Evolutionary conservation across 2,888 invertebrate species (phyloP), one percentile per base, ranked within the genome.

Genomic region (Sabellastarte sp.): DNA sequence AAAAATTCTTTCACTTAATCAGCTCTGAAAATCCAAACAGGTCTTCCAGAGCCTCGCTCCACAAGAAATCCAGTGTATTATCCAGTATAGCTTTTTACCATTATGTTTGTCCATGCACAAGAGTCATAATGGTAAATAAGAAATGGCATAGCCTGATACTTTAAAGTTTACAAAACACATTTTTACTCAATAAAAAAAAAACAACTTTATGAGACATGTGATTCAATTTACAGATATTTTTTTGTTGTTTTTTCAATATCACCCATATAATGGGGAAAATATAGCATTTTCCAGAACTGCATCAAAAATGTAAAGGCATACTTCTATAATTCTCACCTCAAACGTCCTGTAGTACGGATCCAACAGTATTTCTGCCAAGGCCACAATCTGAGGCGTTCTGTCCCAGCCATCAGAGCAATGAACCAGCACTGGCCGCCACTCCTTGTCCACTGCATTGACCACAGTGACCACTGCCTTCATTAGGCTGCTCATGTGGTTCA

Each of bases 401-500:
- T 99, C 98, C 98, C 98, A 98, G 57, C 98, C 98, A 86, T 98
- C 98, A 1, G 95, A 95, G 85, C 98, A 98, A 85, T 98, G 98
- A 10, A 99, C 95, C 67, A 99, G 87, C 61, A 95, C 97, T 4
- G 96, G 94, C 59, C 93, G 88, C 26, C 89, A 91, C 65, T 92
- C 91, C 59, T 88, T 87, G 65, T 92, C 91, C 59, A 88, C 87
- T 29, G 83, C 80, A 64, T 78, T 89, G 3, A 91, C 91, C 41
- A 93, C 91, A 5, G 90, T 89, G 73, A 89, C 87, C 28, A 95
- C 91, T 4, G 94, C 91, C 68, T 91, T 89, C 76, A 93, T 84
- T 64, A 96, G 87, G 28, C 91, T 91, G 24, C 92, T 90, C 86
- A 95, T 89, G 86, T 95, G 91, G 76, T 92, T 91, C 72, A 95